A percentile compares a stretch with the other conserved stretches of the same genome.
Evolutionary conservation across 2,888 invertebrate genomes (phyloP).

Genomic region (Piscicola geometra): DNA sequence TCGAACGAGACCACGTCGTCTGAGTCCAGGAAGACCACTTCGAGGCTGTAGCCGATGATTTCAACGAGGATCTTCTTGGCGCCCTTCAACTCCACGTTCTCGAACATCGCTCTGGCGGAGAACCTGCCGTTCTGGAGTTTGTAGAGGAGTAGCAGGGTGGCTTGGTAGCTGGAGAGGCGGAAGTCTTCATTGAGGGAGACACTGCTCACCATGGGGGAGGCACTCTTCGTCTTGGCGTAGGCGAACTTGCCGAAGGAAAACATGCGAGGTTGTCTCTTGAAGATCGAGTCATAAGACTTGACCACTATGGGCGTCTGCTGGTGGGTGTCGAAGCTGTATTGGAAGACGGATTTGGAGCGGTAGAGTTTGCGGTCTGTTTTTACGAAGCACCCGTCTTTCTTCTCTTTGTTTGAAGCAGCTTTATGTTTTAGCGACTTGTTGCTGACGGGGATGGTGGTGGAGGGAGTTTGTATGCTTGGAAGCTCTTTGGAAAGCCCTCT

Average conservation of each 20-base stretch:
- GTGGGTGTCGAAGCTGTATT: not conserved
- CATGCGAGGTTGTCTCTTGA: not conserved
- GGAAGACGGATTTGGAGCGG: not conserved
- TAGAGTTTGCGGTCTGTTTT: not conserved
- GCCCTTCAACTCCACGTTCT: not conserved
- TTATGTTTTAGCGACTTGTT: too few species aligned
- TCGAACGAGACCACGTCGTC: not conserved
- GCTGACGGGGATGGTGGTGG: too few species aligned
- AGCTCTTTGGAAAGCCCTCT: not conserved
- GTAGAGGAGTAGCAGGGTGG: conserved; percentile 2
- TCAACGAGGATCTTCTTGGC: conserved; percentile 5
- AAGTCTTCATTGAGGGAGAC: not conserved
- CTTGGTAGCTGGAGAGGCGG: not conserved
- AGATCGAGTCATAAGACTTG: not conserved
- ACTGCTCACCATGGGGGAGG: not conserved
- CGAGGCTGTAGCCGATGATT: not conserved
- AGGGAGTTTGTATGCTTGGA: not conserved
- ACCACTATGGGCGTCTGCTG: not conserved
- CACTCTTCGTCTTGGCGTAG: not conserved
- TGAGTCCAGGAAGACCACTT: not conserved
- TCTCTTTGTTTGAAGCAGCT: not conserved
- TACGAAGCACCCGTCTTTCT: not conserved
- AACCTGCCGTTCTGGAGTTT: conserved; percentile 10
- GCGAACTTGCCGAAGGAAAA: not conserved
- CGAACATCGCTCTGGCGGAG: not conserved